phyloP scores from a whole-genome alignment of 1,140 invertebrate genomes.

The Zaprionus vittiger region DNA sequence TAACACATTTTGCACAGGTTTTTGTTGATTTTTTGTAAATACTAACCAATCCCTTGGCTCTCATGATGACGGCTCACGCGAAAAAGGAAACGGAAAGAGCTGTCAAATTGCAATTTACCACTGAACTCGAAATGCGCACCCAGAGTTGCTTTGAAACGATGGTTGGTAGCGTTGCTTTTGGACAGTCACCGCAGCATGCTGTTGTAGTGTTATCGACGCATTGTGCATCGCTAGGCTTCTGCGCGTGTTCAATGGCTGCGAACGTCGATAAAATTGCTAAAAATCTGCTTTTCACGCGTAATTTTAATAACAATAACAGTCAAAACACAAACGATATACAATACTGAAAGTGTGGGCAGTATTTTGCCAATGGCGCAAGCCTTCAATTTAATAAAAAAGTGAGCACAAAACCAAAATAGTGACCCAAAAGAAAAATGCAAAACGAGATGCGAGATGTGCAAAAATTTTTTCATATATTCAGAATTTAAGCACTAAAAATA shows the following conservation, averaged over 20 bases:
- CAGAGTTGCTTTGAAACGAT: constrained; percentile 30
- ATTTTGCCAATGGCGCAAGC: constrained; percentile 25
- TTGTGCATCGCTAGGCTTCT: constrained; percentile 62
- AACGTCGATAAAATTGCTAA: constrained; percentile 68
- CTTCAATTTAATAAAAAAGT: constrained; percentile 32
- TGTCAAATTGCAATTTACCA: constrained; percentile 49
- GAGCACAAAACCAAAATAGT: constrained; percentile 29
- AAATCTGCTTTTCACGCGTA: constrained; percentile 53
- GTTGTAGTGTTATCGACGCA: constrained; percentile 38
- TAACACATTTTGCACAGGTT: constrained; percentile 35
- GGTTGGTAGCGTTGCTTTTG: constrained; percentile 49
- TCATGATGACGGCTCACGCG: constrained; percentile 85
- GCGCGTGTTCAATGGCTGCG: constrained; percentile 71
- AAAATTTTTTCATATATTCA: constrained; percentile 61
- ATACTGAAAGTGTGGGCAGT: constrained; percentile 27
- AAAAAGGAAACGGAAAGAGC: constrained; percentile 84
- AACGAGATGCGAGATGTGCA: constrained; percentile 59
- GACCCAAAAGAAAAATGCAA: constrained; percentile 50
- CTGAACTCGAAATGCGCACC: constrained; percentile 27
- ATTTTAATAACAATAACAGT: constrained; percentile 44
- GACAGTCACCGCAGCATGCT: constrained; percentile 61
- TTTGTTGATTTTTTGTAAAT: constrained; percentile 63
- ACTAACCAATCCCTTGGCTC: constrained; percentile 87
- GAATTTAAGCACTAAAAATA: constrained; percentile 45
- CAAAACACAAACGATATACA: constrained; percentile 16